Conservation (phyloP, 2,888 invertebrate species). For the Sicus ferrugineus region DNA sequence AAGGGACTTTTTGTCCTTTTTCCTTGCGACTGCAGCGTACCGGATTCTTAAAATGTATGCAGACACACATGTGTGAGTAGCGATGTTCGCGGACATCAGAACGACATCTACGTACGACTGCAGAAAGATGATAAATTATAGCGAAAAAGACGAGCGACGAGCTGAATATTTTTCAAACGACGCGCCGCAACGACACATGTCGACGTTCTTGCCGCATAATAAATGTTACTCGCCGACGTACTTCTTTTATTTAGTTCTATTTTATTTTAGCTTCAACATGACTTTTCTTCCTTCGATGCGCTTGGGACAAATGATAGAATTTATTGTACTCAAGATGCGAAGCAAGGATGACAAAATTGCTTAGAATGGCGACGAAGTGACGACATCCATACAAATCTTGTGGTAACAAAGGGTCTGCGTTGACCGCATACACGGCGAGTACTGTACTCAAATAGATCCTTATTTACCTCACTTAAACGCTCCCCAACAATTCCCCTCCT, state of each 20-base stretch:
- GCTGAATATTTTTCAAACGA: slow-evolving; percentile 44
- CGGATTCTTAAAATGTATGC: slow-evolving; percentile 6
- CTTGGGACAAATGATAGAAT: slow-evolving; percentile 19
- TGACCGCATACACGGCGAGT: slow-evolving; percentile 9
- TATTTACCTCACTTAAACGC: too few relatives aligned
- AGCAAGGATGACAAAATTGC: background rate
- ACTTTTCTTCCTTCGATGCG: slow-evolving; percentile 23
- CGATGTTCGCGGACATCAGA: background rate
- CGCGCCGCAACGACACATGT: slow-evolving; percentile 48
- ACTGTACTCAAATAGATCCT: too few relatives aligned
- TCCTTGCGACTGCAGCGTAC: slow-evolving; percentile 13
- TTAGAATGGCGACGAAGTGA: background rate
- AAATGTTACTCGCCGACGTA: slow-evolving; percentile 40
- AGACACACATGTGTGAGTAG: slow-evolving; percentile 10
- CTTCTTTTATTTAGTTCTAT: background rate
- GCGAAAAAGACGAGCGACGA: slow-evolving; percentile 44
- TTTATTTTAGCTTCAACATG: slow-evolving; percentile 23
- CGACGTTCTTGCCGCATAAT: slow-evolving; percentile 45
- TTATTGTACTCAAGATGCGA: slow-evolving; percentile 12
- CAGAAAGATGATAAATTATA: slow-evolving; percentile 48
- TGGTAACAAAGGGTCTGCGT: background rate
- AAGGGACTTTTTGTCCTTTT: slow-evolving; percentile 7
- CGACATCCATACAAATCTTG: background rate
- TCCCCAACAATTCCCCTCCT: too few relatives aligned
- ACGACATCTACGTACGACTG: slow-evolving; percentile 19